Evolutionary conservation across 2,888 invertebrate genomes (phyloP), one percentile per base, ranked within the genome.

Genomic region (Ophion slaviceki): DNA sequence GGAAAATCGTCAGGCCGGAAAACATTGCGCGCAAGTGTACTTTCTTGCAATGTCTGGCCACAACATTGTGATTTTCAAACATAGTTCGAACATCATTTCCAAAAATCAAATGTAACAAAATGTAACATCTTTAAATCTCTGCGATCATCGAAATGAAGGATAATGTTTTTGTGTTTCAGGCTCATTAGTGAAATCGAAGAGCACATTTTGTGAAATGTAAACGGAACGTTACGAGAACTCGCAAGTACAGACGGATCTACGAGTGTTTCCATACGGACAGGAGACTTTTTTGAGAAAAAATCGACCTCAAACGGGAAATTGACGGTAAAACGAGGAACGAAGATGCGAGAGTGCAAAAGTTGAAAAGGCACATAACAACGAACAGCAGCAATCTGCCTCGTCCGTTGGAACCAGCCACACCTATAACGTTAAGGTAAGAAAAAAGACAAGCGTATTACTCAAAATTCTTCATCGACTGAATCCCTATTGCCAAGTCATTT

Each of bases 351-450:
- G 88, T 87, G 89, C 86, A 87, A 89, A 88, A 91, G 91, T 90
- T 92, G 90, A 92, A 91, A 89, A 79, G 87, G 87, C 84, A 74
- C 89, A 88, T 82, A 88, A 90, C 90, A 91, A 92, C 91, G 91
- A 91, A 90, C 89, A 92, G 91, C 92, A 90, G 90, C 91, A 92
- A 89, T 90, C 93, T 93, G 93, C 91, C 92, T 92, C 91, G 90
- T 92, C 91, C 90, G 88, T 91, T 91, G 92, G 91, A 90, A 89
- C 91, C 91, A 92, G 92, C 89, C 90, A 92, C 91, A 92, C 88
- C 91, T 92, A 90, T 92, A 90, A 91, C 92, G 91, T 91, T 93
- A 93, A 93, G 93, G 93, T 93, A 82, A 88, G 72, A 64, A 8
- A 40, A 8, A 40, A 40, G 40, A 40, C 3, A 40, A 40, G 40